Percentiles rank a stretch among this genome's conserved stretches.
phyloP scores from a whole-genome alignment of 2,113 vertebrate species.

The Coregonus clupeaformis region DNA sequence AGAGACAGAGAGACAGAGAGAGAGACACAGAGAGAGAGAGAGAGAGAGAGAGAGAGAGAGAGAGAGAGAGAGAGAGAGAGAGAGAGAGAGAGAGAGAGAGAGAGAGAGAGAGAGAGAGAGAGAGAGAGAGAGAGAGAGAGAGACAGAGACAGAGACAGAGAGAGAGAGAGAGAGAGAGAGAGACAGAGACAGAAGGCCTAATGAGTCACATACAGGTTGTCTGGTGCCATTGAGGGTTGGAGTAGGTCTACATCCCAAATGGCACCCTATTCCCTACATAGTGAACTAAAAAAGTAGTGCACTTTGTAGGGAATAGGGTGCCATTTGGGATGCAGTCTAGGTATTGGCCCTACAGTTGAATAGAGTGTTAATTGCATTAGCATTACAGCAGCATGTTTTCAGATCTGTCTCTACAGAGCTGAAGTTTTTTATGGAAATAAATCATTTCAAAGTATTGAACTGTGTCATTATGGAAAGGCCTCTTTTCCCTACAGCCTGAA shows the following conservation, averaged over 20 bases:
- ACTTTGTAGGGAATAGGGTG: too few relatives aligned
- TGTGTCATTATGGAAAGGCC: slow-evolving; percentile 40
- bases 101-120: too few relatives aligned
- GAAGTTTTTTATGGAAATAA: slow-evolving; percentile 24
- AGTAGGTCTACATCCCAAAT: too few relatives aligned
- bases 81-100: too few relatives aligned
- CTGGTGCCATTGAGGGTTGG: too few relatives aligned
- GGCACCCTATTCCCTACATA: too few relatives aligned
- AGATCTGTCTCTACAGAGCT: neutral
- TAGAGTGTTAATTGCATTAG: slow-evolving; percentile 70
- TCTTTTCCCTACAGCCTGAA: slow-evolving; percentile 36
- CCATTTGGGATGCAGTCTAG: too few relatives aligned
- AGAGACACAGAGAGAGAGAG: neutral
- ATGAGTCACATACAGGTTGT: neutral
- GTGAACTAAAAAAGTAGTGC: too few relatives aligned
- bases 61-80: too few relatives aligned
- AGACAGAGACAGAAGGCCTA: slow-evolving; percentile 14
- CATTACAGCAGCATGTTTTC: slow-evolving; percentile 62
- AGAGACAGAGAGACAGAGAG: neutral
- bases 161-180: fast-evolving
- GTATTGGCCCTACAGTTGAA: slow-evolving; percentile 42
- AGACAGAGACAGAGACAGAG: too few relatives aligned
- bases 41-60: too few relatives aligned
- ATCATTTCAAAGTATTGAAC: slow-evolving; percentile 44
- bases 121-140: too few relatives aligned